Evolutionary conservation across 2,113 vertebrate genomes (phyloP), one percentile per base, ranked within the genome.

Genomic region (Epinephelus fuscoguttatus): DNA sequence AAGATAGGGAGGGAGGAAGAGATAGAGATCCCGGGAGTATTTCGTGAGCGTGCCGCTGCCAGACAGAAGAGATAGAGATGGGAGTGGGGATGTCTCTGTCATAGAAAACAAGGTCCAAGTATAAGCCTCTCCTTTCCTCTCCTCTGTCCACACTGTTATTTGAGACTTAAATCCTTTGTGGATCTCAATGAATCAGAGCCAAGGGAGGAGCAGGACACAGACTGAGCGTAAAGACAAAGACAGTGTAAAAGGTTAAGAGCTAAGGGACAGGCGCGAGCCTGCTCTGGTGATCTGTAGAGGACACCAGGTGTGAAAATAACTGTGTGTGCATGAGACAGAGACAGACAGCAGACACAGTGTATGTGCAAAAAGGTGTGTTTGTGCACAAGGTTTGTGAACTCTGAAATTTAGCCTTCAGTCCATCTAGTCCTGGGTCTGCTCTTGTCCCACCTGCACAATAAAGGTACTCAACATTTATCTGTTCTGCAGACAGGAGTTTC

Each of bases 361-460:
- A 10, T 45, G 9, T 45, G 42, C 42, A 45, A 10, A 45, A 45
- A 45, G 42, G 42, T 45, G 9, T 45, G 42, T 45, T 45, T 45
- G 42, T 45, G 70, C 25, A 49, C 71, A 75, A 25, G 21, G 33
- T 59, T 76, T 80, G 62, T 61, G 61, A 78, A 42, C 66, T 85
- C 47, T 47, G 67, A 82, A 82, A 78, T 75, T 7, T 88, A 63
- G 53, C 81, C 68, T 61, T 83, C 59, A 21, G 76, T 89, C 92
- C 89, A 90, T 91, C 84, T 89, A 84, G 75, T 85, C 57, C 68
- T 84, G 80, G 27, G 71, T 81, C 78, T 78, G 45, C 64, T 88
- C 21, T 70, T 64, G 57, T 83, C 71, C 85, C 71, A 86, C 59
- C 67, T 84, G 68, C 63, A 74, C 78, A 80, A 68, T 84, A 62